A percentile compares a stretch with the other conserved stretches of the same genome.
phyloP scores from a whole-genome alignment of 1,140 invertebrate genomes.

The Medauroidea extradentata region DNA sequence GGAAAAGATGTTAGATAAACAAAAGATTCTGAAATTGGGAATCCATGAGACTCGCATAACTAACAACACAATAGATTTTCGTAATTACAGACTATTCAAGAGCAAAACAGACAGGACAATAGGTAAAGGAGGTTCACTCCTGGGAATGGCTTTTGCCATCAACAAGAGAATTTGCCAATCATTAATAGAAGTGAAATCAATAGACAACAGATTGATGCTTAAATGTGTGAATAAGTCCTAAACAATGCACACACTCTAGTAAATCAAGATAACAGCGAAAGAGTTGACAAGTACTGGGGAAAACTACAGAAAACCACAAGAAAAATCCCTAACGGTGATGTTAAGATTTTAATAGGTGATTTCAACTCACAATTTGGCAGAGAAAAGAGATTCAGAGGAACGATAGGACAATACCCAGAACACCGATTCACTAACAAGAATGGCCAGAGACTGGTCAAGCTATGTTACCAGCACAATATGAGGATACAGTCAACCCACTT shows the following conservation, averaged over 20 bases:
- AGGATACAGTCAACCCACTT: neutral
- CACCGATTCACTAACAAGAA: neutral
- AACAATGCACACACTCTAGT: conserved; percentile 2
- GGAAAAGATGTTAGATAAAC: neutral
- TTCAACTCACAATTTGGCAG: neutral
- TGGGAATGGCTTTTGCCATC: no score
- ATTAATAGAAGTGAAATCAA: no score
- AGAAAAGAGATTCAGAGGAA: neutral
- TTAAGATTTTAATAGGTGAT: neutral
- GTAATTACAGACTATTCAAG: neutral
- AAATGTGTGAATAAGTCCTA: neutral
- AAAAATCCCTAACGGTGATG: neutral
- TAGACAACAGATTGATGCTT: neutral
- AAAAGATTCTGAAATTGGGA: neutral
- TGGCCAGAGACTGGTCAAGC: neutral
- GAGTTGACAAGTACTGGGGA: neutral
- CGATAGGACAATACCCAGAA: neutral
- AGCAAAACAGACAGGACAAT: no score
- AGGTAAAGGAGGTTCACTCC: no score
- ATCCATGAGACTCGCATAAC: neutral
- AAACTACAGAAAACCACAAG: neutral
- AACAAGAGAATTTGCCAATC: no score
- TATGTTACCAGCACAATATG: neutral
- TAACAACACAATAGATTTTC: conserved; percentile 3
- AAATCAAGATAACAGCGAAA: neutral